Evolutionary conservation across 2,113 vertebrate genomes (phyloP), one percentile per base, ranked within the genome.

Genomic region (Telmatochromis sp.): DNA sequence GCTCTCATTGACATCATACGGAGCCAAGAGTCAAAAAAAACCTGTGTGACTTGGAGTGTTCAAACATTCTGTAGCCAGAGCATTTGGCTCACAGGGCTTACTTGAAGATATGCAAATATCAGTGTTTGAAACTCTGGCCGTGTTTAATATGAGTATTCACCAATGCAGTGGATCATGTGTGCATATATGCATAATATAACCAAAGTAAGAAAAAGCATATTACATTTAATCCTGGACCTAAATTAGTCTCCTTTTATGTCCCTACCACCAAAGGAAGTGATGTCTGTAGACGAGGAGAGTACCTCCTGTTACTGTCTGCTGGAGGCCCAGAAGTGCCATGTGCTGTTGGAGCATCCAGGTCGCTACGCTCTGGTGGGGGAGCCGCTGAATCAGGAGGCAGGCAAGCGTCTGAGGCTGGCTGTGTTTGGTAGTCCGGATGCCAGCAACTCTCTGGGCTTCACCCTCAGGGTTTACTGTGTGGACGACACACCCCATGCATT

Each of bases 401-500:
- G 97, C 91, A 99, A 99, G 95, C 97, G 98, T 88, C 97, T 99
- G 92, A 98, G 98, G 95, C 97, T 99, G 82, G 98, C 98, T 0
- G 97, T 98, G 89, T 99, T 99, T 85, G 98, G 98, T 80, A 98
- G 97, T 91, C 96, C 97, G 85, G 98, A 98, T 17, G 9, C 54
- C 82, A 95, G 97, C 94, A 98, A 97, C 91, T 96, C 97, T 80
- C 92, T 98, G 95, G 98, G 98, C 96, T 99, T 99, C 96, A 97
- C 96, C 92, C 94, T 99, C 93, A 97, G 98, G 81, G 98, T 99
- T 55, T 99, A 99, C 96, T 99, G 98, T 82, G 97, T 99, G 94
- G 98, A 99, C 91, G 98, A 99, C 92, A 99, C 98, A 9, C 98
- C 98, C 21, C 97, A 98, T 85, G 98, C 98, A 2, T 99, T 99